A percentile compares a stretch with the other conserved stretches of the same genome.
Evolutionary conservation across 1,140 invertebrate genomes (phyloP).

Genomic region (Drosophila prosaltans): DNA sequence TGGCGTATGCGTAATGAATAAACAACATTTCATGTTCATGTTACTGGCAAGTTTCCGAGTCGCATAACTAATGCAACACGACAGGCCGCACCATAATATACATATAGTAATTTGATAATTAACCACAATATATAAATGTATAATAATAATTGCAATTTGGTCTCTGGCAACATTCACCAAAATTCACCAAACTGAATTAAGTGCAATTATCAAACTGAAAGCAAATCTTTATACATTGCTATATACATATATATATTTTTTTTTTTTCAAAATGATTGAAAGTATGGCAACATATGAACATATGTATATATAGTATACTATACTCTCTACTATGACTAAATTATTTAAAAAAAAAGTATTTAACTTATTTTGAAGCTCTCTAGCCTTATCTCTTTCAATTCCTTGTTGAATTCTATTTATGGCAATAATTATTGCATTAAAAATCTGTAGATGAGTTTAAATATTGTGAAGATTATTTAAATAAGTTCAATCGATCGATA

Average conservation of each 20-base stretch:
- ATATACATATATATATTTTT: too few relatives aligned
- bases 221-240: background rate
- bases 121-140: constrained; percentile 4
- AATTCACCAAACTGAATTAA: background rate
- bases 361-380: too few relatives aligned
- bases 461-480: too few relatives aligned
- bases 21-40: constrained; percentile 8
- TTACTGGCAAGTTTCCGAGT: background rate
- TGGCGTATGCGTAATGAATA: constrained; percentile 4
- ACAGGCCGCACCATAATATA: background rate
- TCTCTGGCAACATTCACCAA: constrained; percentile 6
- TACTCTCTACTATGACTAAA: too few relatives aligned
- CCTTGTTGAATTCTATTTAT: too few relatives aligned
- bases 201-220: constrained; percentile 8
- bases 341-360: too few relatives aligned
- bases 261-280: too few relatives aligned
- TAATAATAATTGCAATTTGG: background rate
- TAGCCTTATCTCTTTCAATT: too few relatives aligned
- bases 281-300: background rate
- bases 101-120: constrained; percentile 11
- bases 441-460: too few relatives aligned
- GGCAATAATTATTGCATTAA: too few relatives aligned
- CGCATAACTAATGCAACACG: constrained; percentile 7
- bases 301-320: background rate
- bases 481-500: too few relatives aligned